Percentiles rank a stretch among this genome's conserved stretches.
phyloP scores from a whole-genome alignment of 2,888 invertebrate species.

The Heliconius erato region DNA sequence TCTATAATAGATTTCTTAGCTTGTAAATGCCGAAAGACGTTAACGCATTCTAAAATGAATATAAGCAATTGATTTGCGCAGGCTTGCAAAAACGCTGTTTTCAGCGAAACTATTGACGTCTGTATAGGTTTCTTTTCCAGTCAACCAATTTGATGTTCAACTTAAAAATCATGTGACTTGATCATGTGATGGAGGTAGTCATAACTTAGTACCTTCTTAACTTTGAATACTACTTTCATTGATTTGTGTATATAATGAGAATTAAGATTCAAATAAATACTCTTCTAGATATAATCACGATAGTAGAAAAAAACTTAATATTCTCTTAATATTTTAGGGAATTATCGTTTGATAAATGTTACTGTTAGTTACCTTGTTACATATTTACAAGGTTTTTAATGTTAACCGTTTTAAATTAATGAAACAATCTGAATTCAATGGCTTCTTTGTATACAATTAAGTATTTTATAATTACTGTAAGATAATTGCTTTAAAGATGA shows the following conservation, averaged over 20 bases:
- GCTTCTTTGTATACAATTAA: not conserved
- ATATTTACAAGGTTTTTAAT: not conserved
- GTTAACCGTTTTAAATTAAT: not conserved
- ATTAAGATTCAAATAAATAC: not conserved
- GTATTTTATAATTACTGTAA: not conserved
- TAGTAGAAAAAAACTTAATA: not conserved
- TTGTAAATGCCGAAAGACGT: not conserved
- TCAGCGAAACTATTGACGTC: not conserved
- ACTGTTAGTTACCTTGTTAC: not conserved
- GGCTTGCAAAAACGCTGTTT: conserved; percentile 6
- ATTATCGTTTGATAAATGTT: not conserved
- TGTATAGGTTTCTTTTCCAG: conserved; percentile 16
- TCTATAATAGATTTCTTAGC: not conserved
- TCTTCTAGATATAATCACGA: not conserved
- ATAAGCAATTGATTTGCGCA: conserved; percentile 25
- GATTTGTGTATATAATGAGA: not conserved
- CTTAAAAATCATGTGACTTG: conserved; percentile 69
- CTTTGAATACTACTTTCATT: not conserved
- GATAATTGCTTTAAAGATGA: conserved; percentile 17
- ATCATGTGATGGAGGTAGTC: conserved; percentile 73
- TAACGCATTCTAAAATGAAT: conserved; percentile 7
- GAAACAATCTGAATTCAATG: not conserved
- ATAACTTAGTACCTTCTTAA: conserved; percentile 40
- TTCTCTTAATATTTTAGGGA: not conserved
- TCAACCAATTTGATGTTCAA: conserved; percentile 26